phyloP scores from a whole-genome alignment of 30 jellyfish, hydroid and myxozoan genomes.

The Cassiopea xamachana region DNA sequence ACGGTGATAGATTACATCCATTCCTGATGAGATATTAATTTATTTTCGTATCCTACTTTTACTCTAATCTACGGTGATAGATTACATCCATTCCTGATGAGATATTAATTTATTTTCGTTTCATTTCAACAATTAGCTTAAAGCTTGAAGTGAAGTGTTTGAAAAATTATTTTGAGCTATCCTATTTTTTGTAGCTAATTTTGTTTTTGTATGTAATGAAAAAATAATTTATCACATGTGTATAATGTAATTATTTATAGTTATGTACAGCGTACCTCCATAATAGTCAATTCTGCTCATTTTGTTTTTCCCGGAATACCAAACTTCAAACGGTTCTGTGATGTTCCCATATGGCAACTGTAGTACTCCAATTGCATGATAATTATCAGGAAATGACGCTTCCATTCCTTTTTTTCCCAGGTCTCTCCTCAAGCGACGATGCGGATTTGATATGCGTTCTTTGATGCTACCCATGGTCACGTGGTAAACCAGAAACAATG shows the following conservation, averaged over 20 bases:
- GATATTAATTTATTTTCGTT: too few species aligned
- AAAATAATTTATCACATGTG: too few species aligned
- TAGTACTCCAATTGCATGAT: conserved; percentile 82
- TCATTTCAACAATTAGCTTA: too few species aligned
- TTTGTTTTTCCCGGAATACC: conserved; percentile 84
- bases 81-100: conserved; percentile 89
- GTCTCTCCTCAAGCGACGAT: conserved; percentile 36
- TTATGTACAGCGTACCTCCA: conserved; percentile 72
- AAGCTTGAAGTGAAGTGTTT: too few species aligned
- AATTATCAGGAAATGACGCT: conserved; percentile 71
- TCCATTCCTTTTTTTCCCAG: conserved; percentile 27
- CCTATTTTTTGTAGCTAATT: too few species aligned
- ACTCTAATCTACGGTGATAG: conserved; percentile 65
- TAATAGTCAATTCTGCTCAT: conserved; percentile 95
- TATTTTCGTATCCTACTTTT: too few species aligned
- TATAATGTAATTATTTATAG: too few species aligned
- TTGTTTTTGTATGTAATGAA: too few species aligned
- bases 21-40: conserved; percentile 39
- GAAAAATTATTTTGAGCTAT: too few species aligned
- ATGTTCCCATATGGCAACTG: conserved; percentile 92
- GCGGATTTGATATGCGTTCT: background rate
- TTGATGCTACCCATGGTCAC: conserved; percentile 8
- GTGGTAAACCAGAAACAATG: background rate
- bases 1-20: conserved; percentile 62
- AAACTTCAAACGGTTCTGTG: conserved; percentile 93